Evolutionary conservation across 2,888 invertebrate genomes (phyloP).

Genomic region (Lampropteryx suffumata): DNA sequence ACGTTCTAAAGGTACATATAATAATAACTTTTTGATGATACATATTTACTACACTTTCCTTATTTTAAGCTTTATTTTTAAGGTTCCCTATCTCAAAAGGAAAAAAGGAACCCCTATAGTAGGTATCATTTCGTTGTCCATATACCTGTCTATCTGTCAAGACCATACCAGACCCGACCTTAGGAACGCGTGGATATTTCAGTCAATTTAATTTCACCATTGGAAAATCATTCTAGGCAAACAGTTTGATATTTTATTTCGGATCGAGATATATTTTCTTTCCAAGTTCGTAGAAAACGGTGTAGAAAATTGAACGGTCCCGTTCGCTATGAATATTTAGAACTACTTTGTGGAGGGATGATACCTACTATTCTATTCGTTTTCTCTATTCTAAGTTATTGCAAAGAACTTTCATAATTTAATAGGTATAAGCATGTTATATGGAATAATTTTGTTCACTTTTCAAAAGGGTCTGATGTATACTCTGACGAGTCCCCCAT

Average conservation of each 20-base stretch:
- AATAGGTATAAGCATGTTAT: not conserved
- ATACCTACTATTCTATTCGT: conserved; percentile 3
- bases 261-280: not conserved
- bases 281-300: not conserved
- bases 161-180: too few species aligned
- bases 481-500: conserved; percentile 67
- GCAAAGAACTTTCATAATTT: conserved; percentile 6
- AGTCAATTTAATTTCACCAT: too few species aligned
- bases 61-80: not conserved
- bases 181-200: too few species aligned
- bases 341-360: conserved; percentile 12
- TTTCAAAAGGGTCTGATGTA: conserved; percentile 54
- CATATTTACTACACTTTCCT: too few species aligned
- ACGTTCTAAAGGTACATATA: conserved; percentile 43
- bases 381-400: conserved; percentile 8
- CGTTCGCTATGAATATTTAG: conserved; percentile 23
- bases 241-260: too few species aligned
- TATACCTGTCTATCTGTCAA: too few species aligned
- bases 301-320: conserved; percentile 17
- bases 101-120: too few species aligned
- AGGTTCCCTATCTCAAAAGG: too few species aligned
- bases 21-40: too few species aligned
- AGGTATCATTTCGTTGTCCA: too few species aligned
- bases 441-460: not conserved
- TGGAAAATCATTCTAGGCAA: too few species aligned